Evolutionary conservation across 2,113 vertebrate species (phyloP).

Genomic region (Sinocyclocheilus grahami): DNA sequence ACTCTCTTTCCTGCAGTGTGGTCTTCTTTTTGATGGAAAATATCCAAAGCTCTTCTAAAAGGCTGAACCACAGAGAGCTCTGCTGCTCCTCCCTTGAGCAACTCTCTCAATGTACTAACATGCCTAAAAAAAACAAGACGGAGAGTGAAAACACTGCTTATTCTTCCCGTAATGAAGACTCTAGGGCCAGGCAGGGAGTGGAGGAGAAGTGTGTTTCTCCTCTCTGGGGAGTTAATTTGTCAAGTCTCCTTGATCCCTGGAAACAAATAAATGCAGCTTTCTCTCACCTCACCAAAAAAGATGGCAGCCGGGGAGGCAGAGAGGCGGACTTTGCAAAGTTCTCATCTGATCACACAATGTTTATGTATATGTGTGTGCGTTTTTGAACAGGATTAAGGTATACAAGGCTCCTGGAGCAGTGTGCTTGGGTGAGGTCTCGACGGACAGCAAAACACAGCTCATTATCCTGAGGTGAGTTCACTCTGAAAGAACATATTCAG

Average conservation of each 20-base stretch:
- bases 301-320: constrained; percentile 26
- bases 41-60: constrained; percentile 59
- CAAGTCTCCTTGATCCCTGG: constrained; percentile 70
- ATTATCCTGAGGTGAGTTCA: constrained; percentile 61
- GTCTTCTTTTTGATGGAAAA: constrained; percentile 64
- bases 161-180: constrained; percentile 77
- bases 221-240: constrained; percentile 69
- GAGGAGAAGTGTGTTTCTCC: constrained; percentile 52
- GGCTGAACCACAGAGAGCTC: constrained; percentile 54
- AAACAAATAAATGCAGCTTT: constrained; percentile 73
- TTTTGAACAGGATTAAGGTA: constrained; percentile 58
- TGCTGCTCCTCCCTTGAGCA: constrained; percentile 64
- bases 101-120: constrained; percentile 71
- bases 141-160: constrained; percentile 70
- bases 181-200: constrained; percentile 59
- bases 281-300: constrained; percentile 53
- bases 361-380: constrained; percentile 19
- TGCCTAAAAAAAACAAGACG: constrained; percentile 30
- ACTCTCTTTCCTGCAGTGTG: constrained; percentile 5
- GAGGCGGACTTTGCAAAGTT: constrained; percentile 48
- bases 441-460: constrained; percentile 59
- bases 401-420: constrained; percentile 54
- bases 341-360: constrained; percentile 58
- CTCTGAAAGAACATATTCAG: background rate
- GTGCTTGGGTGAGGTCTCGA: constrained; percentile 59